Conservation (phyloP, 2,888 invertebrate genomes). For the Drosophila mulleri region DNA sequence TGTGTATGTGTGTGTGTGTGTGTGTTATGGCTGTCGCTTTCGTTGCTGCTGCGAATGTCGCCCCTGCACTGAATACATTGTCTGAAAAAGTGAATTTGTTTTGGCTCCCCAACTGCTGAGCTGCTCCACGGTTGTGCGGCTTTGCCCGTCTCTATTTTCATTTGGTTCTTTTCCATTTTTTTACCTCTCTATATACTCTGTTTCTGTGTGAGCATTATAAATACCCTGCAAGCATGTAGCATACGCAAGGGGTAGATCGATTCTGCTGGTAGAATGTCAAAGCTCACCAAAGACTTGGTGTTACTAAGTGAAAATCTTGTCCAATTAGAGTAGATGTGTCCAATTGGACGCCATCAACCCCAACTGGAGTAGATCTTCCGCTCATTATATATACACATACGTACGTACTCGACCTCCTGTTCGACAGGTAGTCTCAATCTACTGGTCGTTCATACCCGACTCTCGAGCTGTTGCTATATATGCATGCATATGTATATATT, state of each 20-base stretch:
- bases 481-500: not conserved
- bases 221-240: not conserved
- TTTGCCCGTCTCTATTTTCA: slow-evolving; percentile 13
- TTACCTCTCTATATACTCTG: not conserved
- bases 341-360: too few species aligned
- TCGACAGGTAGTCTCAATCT: not conserved
- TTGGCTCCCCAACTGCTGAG: slow-evolving; percentile 54
- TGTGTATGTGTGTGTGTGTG: slow-evolving; percentile 20
- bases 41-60: slow-evolving; percentile 81
- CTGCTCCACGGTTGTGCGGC: slow-evolving; percentile 20
- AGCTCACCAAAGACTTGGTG: too few species aligned
- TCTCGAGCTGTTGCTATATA: not conserved
- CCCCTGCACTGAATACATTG: slow-evolving; percentile 83
- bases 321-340: too few species aligned
- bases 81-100: slow-evolving; percentile 76
- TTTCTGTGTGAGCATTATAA: not conserved
- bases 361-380: not conserved
- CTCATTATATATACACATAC: not conserved
- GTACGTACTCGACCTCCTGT: not conserved
- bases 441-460: not conserved
- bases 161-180: not conserved
- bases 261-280: too few species aligned
- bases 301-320: too few species aligned
- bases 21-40: slow-evolving; percentile 71
- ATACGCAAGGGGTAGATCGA: not conserved